phyloP scores from a whole-genome alignment of 2,113 vertebrate species.

The Proterorhinus semilunaris region DNA sequence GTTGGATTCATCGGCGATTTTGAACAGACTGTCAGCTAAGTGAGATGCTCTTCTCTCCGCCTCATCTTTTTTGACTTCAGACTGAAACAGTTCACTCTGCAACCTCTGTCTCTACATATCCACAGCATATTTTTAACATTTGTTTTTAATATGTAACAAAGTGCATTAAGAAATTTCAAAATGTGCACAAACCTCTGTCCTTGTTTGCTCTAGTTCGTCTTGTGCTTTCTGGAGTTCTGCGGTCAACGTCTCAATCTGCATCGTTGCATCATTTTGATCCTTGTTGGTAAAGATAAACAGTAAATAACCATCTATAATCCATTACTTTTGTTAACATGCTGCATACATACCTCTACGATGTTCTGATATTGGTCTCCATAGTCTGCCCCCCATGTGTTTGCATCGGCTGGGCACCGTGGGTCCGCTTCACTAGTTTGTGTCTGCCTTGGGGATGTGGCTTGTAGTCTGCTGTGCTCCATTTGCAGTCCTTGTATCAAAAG shows the following conservation, averaged over 20 bases:
- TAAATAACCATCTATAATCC: background rate
- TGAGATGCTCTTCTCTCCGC: conserved; percentile 40
- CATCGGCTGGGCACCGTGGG: background rate
- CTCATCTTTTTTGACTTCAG: conserved; percentile 65
- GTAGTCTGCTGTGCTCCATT: conserved; percentile 33
- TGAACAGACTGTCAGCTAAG: conserved; percentile 37
- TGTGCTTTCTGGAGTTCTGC: conserved; percentile 51
- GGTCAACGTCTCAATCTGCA: conserved; percentile 41
- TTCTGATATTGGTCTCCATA: conserved; percentile 8
- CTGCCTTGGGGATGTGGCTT: conserved; percentile 10
- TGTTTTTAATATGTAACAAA: background rate
- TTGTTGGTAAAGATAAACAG: conserved; percentile 9
- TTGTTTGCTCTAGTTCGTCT: conserved; percentile 65
- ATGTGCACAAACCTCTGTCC: conserved; percentile 64
- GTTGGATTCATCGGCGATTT: conserved; percentile 33
- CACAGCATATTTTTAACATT: background rate
- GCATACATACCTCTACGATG: conserved; percentile 40
- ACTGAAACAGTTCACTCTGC: conserved; percentile 67
- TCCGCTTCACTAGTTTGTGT: conserved; percentile 18
- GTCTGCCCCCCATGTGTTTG: conserved; percentile 9
- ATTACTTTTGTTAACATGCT: background rate
- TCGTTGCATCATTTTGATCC: conserved; percentile 40
- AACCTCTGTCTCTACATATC: conserved; percentile 66
- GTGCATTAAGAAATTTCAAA: no score
- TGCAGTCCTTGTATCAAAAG: conserved; percentile 18